Conservation (phyloP, 2,113 vertebrate species). For the Phalacrocorax brasilianus region DNA sequence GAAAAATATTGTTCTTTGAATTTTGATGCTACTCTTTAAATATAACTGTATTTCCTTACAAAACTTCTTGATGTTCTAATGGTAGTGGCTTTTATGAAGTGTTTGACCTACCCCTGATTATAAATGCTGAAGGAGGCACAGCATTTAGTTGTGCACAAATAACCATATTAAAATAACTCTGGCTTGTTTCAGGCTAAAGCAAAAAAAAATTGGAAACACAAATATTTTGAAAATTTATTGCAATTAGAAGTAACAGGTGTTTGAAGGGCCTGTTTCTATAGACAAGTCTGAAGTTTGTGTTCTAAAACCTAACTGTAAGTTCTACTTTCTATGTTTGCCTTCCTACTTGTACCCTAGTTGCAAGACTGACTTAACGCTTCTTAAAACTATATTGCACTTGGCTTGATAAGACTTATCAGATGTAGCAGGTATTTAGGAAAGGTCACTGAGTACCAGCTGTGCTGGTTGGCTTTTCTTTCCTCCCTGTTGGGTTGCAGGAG, state of each 20-base stretch:
- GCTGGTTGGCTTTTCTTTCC: neutral
- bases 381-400: neutral
- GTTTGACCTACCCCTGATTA: neutral
- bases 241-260: neutral
- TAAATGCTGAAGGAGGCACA: neutral
- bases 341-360: neutral
- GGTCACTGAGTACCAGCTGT: neutral
- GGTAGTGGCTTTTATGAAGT: neutral
- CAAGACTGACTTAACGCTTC: neutral
- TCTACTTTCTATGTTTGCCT: neutral
- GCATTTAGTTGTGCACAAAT: neutral
- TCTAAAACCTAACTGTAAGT: neutral
- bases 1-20: neutral
- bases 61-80: neutral
- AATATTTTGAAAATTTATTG: neutral
- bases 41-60: neutral
- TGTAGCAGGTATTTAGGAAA: neutral
- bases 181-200: neutral
- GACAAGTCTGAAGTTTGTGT: neutral
- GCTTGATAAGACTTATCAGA: neutral
- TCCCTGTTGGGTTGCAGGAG: neutral
- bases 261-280: neutral
- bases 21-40: neutral
- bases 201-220: neutral
- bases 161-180: neutral